A percentile compares a stretch with the other conserved stretches of the same genome.
Conservation (phyloP, 2,797 vertebrate species). For the Silurus lanzhouensis region DNA sequence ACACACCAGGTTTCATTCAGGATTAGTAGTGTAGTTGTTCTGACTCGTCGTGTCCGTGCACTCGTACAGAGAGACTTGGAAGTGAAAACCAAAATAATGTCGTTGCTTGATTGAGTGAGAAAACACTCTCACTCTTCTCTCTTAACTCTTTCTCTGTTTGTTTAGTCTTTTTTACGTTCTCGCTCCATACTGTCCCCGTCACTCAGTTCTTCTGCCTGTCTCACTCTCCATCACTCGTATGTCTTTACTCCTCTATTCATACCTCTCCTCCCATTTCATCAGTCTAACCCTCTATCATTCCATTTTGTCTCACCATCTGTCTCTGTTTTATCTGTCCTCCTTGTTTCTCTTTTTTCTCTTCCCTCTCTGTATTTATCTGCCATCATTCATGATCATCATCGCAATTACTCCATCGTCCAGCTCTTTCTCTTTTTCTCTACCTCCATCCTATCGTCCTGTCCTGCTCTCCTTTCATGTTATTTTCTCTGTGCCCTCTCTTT, state of each 20-base stretch:
- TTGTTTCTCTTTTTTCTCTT: constrained; percentile 18
- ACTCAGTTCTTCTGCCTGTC: background rate
- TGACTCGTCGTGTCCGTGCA: too few species aligned
- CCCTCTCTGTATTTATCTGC: background rate
- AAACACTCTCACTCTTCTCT: too few species aligned
- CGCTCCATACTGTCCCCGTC: too few species aligned
- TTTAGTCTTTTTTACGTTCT: background rate
- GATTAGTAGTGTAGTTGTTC: background rate
- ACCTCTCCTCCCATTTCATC: background rate
- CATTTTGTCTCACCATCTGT: background rate
- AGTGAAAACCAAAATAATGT: too few species aligned
- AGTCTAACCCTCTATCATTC: background rate
- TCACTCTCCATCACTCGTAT: background rate
- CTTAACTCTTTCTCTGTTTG: constrained; percentile 2
- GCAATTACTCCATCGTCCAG: constrained; percentile 45
- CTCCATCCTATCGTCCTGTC: background rate
- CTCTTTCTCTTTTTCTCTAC: background rate
- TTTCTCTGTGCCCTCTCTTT: background rate
- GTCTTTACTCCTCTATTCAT: background rate
- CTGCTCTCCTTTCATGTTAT: background rate
- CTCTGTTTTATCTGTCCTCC: background rate
- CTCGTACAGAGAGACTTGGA: too few species aligned
- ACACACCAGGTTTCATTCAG: background rate
- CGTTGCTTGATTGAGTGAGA: too few species aligned
- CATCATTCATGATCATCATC: constrained; percentile 54